phyloP scores from a whole-genome alignment of 2,797 vertebrate genomes.

The Peromyscus aztecus region DNA sequence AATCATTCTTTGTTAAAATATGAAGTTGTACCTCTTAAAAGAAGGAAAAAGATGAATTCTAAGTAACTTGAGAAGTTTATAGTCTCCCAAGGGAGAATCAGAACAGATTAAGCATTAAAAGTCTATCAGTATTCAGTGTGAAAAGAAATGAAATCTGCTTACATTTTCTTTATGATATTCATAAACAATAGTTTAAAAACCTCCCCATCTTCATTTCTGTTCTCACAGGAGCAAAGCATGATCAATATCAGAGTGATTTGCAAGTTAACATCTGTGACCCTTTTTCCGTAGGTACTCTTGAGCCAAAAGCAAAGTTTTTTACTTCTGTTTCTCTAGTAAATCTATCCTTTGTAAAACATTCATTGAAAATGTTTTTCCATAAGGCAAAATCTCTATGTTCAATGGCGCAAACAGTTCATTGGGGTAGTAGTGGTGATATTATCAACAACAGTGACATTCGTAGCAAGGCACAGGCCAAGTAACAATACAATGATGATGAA shows the following conservation, averaged over 20 bases:
- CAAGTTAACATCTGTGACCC: not conserved
- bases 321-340: slow-evolving; percentile 25
- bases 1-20: slow-evolving; percentile 74
- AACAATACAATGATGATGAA: not conserved
- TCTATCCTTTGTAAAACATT: slow-evolving; percentile 1
- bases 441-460: not conserved
- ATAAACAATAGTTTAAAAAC: slow-evolving; percentile 26
- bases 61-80: slow-evolving; percentile 73
- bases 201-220: not conserved
- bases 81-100: slow-evolving; percentile 40
- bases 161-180: slow-evolving; percentile 49
- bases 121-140: slow-evolving; percentile 7
- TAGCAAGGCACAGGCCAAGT: not conserved
- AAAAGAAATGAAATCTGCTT: slow-evolving; percentile 65
- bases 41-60: slow-evolving; percentile 74
- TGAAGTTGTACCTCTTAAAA: slow-evolving; percentile 62
- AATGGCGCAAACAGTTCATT: not conserved
- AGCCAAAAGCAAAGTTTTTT: not conserved
- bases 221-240: slow-evolving; percentile 27
- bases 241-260: slow-evolving; percentile 14
- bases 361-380: slow-evolving; percentile 29
- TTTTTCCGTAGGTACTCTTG: not conserved
- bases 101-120: slow-evolving; percentile 64
- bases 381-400: not conserved
- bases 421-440: not conserved